Conservation (phyloP, 2,888 invertebrate genomes). For the Thysanoteuthis rhombus region DNA sequence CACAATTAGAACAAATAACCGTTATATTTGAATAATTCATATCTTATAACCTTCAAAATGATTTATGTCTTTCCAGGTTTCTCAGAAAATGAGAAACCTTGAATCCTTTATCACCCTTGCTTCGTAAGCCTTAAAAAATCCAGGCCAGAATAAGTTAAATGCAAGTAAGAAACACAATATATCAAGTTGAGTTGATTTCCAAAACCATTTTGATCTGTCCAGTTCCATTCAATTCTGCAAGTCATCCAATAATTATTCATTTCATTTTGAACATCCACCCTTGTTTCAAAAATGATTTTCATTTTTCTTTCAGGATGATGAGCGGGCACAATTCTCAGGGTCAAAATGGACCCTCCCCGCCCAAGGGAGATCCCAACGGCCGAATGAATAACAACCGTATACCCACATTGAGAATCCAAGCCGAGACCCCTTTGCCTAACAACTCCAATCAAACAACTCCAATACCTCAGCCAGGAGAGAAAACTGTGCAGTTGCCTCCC, state of each 20-base stretch:
- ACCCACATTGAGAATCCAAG: slow-evolving; percentile 56
- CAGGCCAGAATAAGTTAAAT: too few species aligned
- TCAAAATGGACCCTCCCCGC: not conserved
- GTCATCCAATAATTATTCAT: not conserved
- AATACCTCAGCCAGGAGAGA: not conserved
- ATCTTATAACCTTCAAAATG: too few species aligned
- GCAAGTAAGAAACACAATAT: too few species aligned
- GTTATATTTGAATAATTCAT: too few species aligned
- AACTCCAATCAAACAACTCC: slow-evolving; percentile 45
- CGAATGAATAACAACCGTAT: slow-evolving; percentile 38
- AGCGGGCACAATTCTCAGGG: not conserved
- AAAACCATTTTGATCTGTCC: too few species aligned
- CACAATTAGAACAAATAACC: too few species aligned
- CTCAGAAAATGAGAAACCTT: too few species aligned
- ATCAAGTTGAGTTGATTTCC: too few species aligned
- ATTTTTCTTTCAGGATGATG: not conserved
- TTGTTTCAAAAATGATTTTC: not conserved
- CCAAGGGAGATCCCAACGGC: slow-evolving; percentile 18
- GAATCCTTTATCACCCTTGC: too few species aligned
- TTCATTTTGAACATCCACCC: not conserved
- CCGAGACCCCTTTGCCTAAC: slow-evolving; percentile 57
- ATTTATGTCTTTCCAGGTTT: too few species aligned
- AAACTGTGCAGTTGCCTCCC: slow-evolving; percentile 28
- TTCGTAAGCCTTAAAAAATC: too few species aligned
- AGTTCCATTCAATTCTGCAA: too few species aligned